Conservation (phyloP, 2,113 vertebrate species). For the Strix uralensis region DNA sequence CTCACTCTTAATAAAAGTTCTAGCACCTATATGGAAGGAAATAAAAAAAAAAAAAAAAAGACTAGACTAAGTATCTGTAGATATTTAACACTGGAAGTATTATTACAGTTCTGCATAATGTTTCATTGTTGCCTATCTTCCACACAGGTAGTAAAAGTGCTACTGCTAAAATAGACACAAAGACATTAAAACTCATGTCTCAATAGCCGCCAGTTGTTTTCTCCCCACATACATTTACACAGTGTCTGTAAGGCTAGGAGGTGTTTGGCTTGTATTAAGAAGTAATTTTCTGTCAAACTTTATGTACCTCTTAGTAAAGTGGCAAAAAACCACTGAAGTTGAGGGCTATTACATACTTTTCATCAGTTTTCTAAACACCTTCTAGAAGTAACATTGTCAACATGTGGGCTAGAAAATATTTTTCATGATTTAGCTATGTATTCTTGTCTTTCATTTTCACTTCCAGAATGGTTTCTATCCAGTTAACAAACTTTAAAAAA, state of each 20-base stretch:
- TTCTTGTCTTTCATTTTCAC: neutral
- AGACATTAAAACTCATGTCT: neutral
- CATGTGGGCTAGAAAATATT: neutral
- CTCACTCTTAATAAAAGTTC: slow-evolving; percentile 74
- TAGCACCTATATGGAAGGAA: slow-evolving; percentile 67
- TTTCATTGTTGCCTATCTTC: neutral
- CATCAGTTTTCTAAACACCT: neutral
- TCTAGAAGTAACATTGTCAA: neutral
- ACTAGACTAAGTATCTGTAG: neutral
- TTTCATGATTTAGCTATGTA: neutral
- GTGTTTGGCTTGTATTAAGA: neutral
- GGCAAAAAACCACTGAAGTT: accelerated
- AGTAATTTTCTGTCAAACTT: neutral
- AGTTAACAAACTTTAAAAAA: neutral
- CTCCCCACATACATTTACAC: neutral
- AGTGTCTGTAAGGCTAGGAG: neutral
- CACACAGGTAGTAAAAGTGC: neutral
- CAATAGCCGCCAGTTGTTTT: accelerated
- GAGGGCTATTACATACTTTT: neutral
- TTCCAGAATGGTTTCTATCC: neutral
- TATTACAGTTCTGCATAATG: neutral
- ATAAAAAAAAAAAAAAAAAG: neutral
- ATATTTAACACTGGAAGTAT: neutral
- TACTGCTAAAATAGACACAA: neutral
- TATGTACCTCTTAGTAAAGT: neutral